Evolutionary conservation across 2,113 vertebrate genomes (phyloP).

Genomic region (Mobula hypostoma): DNA sequence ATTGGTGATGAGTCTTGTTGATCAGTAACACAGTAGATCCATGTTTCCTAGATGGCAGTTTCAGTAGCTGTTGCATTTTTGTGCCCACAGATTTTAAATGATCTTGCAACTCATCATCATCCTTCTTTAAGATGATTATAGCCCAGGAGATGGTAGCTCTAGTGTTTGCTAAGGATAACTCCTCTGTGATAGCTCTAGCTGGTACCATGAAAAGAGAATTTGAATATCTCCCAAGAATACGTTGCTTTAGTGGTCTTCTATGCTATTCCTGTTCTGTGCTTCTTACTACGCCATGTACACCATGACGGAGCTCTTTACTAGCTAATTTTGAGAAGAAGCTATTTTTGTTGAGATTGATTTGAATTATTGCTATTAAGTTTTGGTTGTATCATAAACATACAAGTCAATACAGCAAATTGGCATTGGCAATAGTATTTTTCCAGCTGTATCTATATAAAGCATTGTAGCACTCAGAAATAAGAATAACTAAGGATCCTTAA

Average conservation of each 20-base stretch:
- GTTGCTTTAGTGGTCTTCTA: neutral
- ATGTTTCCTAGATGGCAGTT: neutral
- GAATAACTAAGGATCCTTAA: neutral
- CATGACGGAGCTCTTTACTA: neutral
- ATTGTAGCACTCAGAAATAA: too few species aligned
- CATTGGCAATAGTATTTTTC: neutral
- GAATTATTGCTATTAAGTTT: slow-evolving; percentile 2
- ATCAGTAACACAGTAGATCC: neutral
- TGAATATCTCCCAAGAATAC: neutral
- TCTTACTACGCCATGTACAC: neutral
- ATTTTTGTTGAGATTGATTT: neutral
- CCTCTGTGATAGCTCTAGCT: neutral
- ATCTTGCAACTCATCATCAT: neutral
- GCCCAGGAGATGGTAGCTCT: neutral
- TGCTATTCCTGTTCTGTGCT: neutral
- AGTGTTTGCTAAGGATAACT: neutral
- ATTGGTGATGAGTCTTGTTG: neutral
- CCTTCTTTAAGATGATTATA: neutral
- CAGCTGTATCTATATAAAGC: neutral
- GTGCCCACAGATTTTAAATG: neutral
- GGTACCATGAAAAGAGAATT: slow-evolving; percentile 16
- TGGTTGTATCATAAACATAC: neutral
- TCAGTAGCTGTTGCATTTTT: neutral
- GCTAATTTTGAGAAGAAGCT: neutral
- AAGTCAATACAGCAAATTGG: neutral